Conservation (phyloP, 2,888 invertebrate genomes). For the Lithophane semibrunnea region DNA sequence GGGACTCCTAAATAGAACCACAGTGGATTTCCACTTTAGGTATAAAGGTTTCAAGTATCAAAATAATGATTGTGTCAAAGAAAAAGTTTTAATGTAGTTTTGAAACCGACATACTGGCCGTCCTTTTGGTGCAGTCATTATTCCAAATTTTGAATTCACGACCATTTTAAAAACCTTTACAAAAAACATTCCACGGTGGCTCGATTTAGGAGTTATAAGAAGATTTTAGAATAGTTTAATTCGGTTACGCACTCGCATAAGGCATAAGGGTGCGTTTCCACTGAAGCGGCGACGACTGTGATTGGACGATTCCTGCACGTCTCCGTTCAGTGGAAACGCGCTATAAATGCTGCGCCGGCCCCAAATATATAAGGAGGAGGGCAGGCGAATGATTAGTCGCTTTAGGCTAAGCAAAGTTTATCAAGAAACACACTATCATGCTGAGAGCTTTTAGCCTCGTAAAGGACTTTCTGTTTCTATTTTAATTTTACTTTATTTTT, state of each 20-base stretch:
- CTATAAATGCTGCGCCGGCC: neutral
- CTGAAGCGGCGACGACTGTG: too few species aligned
- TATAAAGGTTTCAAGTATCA: neutral
- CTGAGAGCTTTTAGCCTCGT: too few species aligned
- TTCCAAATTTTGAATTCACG: neutral
- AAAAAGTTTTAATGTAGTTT: neutral
- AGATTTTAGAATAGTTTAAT: neutral
- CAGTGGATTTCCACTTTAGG: too few species aligned
- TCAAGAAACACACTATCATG: too few species aligned
- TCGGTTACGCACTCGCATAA: neutral
- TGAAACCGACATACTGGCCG: neutral
- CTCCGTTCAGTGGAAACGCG: too few species aligned
- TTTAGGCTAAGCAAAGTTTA: conserved; percentile 9
- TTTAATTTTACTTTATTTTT: too few species aligned
- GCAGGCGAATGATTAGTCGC: neutral
- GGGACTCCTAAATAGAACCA: too few species aligned
- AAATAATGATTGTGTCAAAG: neutral
- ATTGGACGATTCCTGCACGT: too few species aligned
- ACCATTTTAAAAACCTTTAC: neutral
- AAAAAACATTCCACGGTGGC: neutral
- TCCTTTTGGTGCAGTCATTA: neutral
- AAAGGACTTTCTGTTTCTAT: too few species aligned
- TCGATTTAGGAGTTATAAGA: neutral
- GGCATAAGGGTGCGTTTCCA: too few species aligned
- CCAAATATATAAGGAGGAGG: neutral